Evolutionary conservation across 1,140 invertebrate genomes (phyloP).

Genomic region (Pseudomyrmex gracilis): DNA sequence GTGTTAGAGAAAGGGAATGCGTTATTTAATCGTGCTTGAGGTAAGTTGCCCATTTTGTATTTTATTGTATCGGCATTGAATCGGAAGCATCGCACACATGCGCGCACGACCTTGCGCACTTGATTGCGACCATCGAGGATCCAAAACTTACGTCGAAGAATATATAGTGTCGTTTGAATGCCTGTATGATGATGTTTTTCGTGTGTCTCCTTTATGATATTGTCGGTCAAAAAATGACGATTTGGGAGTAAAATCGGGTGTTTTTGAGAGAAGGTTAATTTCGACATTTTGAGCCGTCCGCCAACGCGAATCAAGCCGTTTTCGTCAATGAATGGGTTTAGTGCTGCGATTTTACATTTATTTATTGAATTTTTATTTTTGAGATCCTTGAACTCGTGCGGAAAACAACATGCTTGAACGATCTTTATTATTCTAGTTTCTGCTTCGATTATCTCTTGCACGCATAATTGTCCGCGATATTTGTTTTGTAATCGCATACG

Average conservation of each 20-base stretch:
- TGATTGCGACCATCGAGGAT: background rate
- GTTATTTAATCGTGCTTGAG: background rate
- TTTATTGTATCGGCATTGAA: background rate
- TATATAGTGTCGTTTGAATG: slow-evolving; percentile 11
- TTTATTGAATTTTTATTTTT: background rate
- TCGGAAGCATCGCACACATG: background rate
- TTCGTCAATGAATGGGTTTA: slow-evolving; percentile 9
- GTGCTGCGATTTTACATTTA: background rate
- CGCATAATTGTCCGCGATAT: background rate
- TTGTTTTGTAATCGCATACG: slow-evolving; percentile 70
- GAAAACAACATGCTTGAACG: background rate
- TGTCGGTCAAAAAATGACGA: background rate
- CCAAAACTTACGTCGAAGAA: background rate
- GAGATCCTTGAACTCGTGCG: background rate
- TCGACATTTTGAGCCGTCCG: background rate
- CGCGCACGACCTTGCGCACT: background rate
- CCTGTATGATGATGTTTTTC: background rate
- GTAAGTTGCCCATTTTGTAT: background rate
- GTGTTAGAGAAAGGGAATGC: background rate
- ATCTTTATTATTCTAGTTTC: background rate
- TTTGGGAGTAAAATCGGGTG: background rate
- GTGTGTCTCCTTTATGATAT: background rate
- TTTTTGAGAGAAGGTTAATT: background rate
- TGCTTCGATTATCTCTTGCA: background rate
- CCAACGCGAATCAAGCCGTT: background rate